Evolutionary conservation across 2,888 invertebrate species (phyloP).

Genomic region (Schizaphis graminum): DNA sequence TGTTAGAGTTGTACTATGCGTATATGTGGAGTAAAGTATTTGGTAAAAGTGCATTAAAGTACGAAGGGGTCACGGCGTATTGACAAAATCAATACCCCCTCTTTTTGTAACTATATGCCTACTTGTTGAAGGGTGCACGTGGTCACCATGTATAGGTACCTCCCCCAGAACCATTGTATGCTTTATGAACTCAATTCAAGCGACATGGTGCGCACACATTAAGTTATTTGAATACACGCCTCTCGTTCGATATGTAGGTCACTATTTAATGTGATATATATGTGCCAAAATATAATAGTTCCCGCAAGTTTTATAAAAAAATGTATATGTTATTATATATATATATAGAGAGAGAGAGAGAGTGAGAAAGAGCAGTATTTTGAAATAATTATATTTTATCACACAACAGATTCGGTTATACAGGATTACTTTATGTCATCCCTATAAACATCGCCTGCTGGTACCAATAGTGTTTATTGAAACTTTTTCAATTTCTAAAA

Average conservation of each 20-base stretch:
- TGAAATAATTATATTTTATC: constrained; percentile 33
- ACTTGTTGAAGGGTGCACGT: constrained; percentile 64
- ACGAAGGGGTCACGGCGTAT: constrained; percentile 56
- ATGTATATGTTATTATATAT: background rate
- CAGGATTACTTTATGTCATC: constrained; percentile 14
- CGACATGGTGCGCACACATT: constrained; percentile 34
- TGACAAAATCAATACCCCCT: constrained; percentile 62
- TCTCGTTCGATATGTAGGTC: constrained; percentile 59
- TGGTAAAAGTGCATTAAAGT: constrained; percentile 59
- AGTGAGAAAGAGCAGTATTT: background rate
- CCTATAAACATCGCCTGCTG: background rate
- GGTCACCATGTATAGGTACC: constrained; percentile 37
- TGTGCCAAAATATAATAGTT: constrained; percentile 4
- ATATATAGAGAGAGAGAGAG: too few species aligned
- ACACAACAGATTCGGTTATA: background rate
- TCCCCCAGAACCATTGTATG: constrained; percentile 25
- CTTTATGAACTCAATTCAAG: constrained; percentile 34
- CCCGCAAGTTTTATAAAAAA: background rate
- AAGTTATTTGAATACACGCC: constrained; percentile 56
- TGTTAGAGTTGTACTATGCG: background rate
- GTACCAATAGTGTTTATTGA: constrained; percentile 38
- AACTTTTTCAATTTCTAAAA: constrained; percentile 61
- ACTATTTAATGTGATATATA: background rate
- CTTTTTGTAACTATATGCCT: constrained; percentile 35
- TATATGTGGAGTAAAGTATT: constrained; percentile 27